Percentiles rank a stretch among this genome's conserved stretches.
Conservation (phyloP, 1,140 invertebrate genomes). For the Magallana ariakensis region DNA sequence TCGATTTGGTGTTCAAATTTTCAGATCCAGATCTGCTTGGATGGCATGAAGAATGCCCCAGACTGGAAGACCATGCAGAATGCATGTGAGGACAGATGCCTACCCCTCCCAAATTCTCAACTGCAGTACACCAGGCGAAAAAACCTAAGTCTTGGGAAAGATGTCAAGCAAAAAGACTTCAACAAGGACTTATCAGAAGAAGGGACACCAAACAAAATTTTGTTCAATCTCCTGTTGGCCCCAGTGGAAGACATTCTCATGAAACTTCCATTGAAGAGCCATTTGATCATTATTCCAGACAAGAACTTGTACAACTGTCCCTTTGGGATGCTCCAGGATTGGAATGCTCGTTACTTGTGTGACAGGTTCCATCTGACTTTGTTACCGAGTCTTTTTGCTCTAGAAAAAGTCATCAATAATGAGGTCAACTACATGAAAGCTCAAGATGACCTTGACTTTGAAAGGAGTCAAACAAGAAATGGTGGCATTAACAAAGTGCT, state of each 20-base stretch:
- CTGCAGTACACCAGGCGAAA: constrained; percentile 58
- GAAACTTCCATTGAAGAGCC: constrained; percentile 65
- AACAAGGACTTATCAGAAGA: constrained; percentile 37
- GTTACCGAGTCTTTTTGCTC: constrained; percentile 69
- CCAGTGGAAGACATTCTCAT: constrained; percentile 74
- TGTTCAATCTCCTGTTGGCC: constrained; percentile 73
- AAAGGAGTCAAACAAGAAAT: constrained; percentile 63
- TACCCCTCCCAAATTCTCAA: constrained; percentile 64
- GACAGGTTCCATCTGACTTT: constrained; percentile 70
- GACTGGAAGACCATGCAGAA: constrained; percentile 59
- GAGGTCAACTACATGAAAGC: constrained; percentile 67
- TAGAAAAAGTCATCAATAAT: constrained; percentile 72
- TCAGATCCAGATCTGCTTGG: constrained; percentile 65
- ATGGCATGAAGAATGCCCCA: constrained; percentile 59
- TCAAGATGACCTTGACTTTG: constrained; percentile 72
- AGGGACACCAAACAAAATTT: constrained; percentile 60
- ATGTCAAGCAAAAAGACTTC: not conserved
- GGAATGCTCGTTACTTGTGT: constrained; percentile 59
- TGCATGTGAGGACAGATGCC: constrained; percentile 70
- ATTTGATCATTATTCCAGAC: constrained; percentile 75
- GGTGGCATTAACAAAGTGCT: constrained; percentile 62
- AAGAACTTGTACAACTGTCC: constrained; percentile 73
- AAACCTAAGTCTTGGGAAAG: constrained; percentile 58
- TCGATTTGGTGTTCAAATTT: too few relatives aligned
- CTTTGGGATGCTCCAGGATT: constrained; percentile 71